A percentile compares a stretch with the other conserved stretches of the same genome.
Evolutionary conservation across 1,140 invertebrate genomes (phyloP).

Genomic region (Stratiolaelaps scimitus): DNA sequence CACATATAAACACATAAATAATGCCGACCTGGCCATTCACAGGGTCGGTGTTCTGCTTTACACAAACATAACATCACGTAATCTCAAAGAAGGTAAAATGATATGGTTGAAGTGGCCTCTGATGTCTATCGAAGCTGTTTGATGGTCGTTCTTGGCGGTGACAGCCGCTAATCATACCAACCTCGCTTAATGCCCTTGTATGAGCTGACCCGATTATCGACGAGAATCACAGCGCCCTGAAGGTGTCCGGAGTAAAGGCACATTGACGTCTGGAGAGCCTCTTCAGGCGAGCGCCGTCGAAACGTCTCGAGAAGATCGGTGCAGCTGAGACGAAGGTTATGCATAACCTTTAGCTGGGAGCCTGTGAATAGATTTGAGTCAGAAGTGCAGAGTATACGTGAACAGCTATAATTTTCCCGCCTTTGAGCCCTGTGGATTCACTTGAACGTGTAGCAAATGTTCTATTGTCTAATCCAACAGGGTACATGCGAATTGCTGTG

Average conservation of each 20-base stretch:
- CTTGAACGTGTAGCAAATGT: too few species aligned
- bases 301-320: constrained; percentile 76
- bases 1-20: constrained; percentile 29
- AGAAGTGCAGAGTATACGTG: too few species aligned
- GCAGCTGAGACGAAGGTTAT: constrained; percentile 83
- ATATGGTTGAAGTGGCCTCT: too few species aligned
- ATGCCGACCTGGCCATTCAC: not conserved
- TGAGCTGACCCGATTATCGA: constrained; percentile 59
- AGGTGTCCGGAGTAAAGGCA: constrained; percentile 82
- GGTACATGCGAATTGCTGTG: too few species aligned
- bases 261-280: constrained; percentile 78
- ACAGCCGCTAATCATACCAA: constrained; percentile 37
- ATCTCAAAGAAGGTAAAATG: too few species aligned
- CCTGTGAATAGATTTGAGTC: constrained; percentile 35
- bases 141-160: too few species aligned
- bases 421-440: too few species aligned
- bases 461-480: too few species aligned
- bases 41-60: not conserved
- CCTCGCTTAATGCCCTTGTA: constrained; percentile 60
- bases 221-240: constrained; percentile 69
- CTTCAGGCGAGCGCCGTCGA: constrained; percentile 43
- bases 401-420: too few species aligned
- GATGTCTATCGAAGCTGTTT: too few species aligned
- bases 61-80: constrained; percentile 13
- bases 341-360: constrained; percentile 94